Evolutionary conservation across 2,888 invertebrate species (phyloP).

Genomic region (Dilophus febrilis): DNA sequence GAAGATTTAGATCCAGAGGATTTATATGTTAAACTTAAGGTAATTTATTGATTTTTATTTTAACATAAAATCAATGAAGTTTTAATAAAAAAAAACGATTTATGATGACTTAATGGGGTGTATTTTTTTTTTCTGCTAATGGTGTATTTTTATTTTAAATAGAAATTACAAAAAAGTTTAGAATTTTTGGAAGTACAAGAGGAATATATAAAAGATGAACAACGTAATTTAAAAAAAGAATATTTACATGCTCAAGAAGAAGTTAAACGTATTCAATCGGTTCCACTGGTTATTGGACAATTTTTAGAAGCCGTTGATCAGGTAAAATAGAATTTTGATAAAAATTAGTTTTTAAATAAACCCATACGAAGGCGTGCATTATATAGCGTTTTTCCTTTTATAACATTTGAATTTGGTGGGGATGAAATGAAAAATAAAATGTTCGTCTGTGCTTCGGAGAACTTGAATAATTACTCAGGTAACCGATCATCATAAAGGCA

Average conservation of each 20-base stretch:
- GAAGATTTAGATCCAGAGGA: conserved; percentile 83
- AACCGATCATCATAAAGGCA: no score
- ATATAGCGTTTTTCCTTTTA: no score
- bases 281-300: conserved; percentile 96
- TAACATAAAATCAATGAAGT: neutral
- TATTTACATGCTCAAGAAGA: conserved; percentile 96
- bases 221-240: conserved; percentile 94
- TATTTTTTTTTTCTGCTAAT: conserved; percentile 5
- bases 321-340: no score
- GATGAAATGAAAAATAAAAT: no score
- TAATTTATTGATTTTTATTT: conserved; percentile 19
- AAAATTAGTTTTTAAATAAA: no score
- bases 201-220: conserved; percentile 98
- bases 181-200: conserved; percentile 98
- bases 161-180: conserved; percentile 90
- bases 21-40: conserved; percentile 90
- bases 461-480: no score
- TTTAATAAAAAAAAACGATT: neutral
- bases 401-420: no score
- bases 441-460: no score
- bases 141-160: conserved; percentile 9
- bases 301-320: conserved; percentile 97
- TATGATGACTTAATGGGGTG: neutral
- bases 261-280: conserved; percentile 97
- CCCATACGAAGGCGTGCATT: no score